Percentiles rank a stretch among this genome's conserved stretches.
phyloP scores from a whole-genome alignment of 2,797 vertebrate genomes.

The Yasuhikotakia modesta region DNA sequence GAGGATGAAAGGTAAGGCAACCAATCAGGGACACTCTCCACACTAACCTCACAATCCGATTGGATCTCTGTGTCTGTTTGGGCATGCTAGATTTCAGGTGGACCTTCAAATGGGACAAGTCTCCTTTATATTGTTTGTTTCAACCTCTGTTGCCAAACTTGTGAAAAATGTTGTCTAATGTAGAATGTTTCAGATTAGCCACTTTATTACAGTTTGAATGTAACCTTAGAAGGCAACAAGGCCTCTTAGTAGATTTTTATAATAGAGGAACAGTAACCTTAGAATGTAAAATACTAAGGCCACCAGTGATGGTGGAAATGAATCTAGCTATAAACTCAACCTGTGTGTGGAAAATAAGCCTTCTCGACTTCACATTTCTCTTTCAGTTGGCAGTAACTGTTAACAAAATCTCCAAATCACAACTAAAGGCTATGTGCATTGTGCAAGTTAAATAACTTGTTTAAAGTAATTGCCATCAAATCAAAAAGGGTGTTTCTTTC shows the following conservation, averaged over 20 bases:
- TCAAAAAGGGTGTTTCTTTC: constrained; percentile 61
- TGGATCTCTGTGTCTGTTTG: constrained; percentile 38
- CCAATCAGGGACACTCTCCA: constrained; percentile 55
- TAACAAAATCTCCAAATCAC: constrained; percentile 3
- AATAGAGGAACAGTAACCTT: neutral
- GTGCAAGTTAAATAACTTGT: constrained; percentile 58
- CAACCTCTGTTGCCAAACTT: neutral
- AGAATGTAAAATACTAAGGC: neutral
- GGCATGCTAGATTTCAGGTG: constrained; percentile 41
- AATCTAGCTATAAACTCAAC: constrained; percentile 7
- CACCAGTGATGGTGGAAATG: constrained; percentile 8
- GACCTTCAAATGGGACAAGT: constrained; percentile 16
- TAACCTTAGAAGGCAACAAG: neutral
- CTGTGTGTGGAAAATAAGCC: neutral
- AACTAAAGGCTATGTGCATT: constrained; percentile 38
- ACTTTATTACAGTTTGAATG: neutral
- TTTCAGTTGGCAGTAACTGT: constrained; percentile 4
- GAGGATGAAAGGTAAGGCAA: constrained; percentile 86
- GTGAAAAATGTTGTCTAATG: too few species aligned
- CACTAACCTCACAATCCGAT: constrained; percentile 33
- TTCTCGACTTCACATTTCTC: neutral
- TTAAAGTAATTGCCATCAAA: constrained; percentile 68
- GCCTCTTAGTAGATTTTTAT: neutral
- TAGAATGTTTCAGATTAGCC: neutral
- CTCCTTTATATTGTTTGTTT: neutral